These are phyloP conservation scores for Melierax canorus DNA, from an alignment of 2,113 vertebrate species.

Conservation along the genomic window DNA sequence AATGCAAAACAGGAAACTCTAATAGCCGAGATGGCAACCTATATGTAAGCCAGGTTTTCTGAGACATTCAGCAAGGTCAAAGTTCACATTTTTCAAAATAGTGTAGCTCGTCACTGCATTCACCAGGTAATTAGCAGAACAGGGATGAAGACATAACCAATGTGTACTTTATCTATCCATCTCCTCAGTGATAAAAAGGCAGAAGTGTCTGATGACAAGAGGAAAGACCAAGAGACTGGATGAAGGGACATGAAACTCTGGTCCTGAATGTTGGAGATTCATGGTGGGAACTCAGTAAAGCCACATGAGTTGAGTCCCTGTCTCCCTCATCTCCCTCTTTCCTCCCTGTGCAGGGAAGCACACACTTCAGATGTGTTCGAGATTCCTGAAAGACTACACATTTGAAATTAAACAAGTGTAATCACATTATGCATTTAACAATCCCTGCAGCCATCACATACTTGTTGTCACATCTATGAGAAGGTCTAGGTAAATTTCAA, in stretches of 20 bases:
- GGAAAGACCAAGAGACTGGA: background rate
- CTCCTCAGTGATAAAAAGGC: background rate
- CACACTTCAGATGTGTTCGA: background rate
- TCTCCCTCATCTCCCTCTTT: background rate
- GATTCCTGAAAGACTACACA: background rate
- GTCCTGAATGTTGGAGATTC: background rate
- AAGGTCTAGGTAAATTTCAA: background rate
- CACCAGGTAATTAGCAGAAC: background rate
- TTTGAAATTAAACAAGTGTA: background rate
- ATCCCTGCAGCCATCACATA: background rate
- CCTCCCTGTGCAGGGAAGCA: background rate
- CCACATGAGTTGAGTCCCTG: too few relatives aligned
- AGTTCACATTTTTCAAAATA: background rate
- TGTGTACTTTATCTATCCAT: background rate
- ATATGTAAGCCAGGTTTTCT: background rate
- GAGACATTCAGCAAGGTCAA: background rate
- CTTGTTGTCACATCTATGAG: background rate
- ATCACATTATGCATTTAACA: background rate
- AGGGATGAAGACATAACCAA: background rate
- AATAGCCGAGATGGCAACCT: background rate
- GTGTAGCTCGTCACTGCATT: background rate
- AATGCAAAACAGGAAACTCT: conserved; percentile 10
- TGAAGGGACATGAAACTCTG: background rate
- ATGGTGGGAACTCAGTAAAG: background rate
- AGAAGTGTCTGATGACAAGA: background rate